These are phyloP conservation scores for Eurosta solidaginis DNA, from an alignment of 1,140 invertebrate species.

Conservation along the genomic window DNA sequence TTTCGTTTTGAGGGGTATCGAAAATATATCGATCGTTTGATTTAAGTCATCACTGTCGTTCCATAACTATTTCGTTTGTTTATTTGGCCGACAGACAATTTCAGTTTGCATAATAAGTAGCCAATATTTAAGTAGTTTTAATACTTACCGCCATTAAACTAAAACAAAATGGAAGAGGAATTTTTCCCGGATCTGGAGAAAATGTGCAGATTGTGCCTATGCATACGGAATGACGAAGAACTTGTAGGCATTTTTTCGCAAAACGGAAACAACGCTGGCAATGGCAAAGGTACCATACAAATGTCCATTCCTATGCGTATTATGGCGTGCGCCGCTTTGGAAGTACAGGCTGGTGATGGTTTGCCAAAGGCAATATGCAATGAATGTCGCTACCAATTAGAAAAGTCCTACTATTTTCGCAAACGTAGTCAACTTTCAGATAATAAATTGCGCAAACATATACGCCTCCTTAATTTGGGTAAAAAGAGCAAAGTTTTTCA, in stretches of 20 bases:
- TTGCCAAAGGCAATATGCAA: slow-evolving; percentile 73
- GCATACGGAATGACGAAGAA: slow-evolving; percentile 65
- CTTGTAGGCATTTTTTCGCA: slow-evolving; percentile 66
- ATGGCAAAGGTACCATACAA: slow-evolving; percentile 40
- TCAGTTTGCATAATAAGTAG: no score
- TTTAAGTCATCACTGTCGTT: no score
- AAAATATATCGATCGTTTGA: no score
- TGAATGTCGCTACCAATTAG: slow-evolving; percentile 71
- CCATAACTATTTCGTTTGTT: no score
- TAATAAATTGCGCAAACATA: slow-evolving; percentile 69
- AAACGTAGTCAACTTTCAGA: slow-evolving; percentile 75
- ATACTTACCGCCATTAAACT: no score
- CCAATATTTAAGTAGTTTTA: no score
- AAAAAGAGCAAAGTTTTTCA: slow-evolving; percentile 49
- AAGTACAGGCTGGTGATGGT: slow-evolving; percentile 70
- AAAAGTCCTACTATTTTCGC: slow-evolving; percentile 74
- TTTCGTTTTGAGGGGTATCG: no score
- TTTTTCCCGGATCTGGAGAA: slow-evolving; percentile 63
- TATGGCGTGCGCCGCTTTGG: slow-evolving; percentile 73
- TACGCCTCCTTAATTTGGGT: slow-evolving; percentile 62
- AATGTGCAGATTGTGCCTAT: slow-evolving; percentile 72
- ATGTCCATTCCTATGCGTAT: slow-evolving; percentile 67
- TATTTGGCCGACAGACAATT: no score
- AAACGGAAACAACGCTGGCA: slow-evolving; percentile 59
- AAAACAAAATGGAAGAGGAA: slow-evolving; percentile 20